Evolutionary conservation across 2,888 invertebrate species (phyloP), one percentile per base, ranked within the genome.

Genomic region (Arctia plantaginis): DNA sequence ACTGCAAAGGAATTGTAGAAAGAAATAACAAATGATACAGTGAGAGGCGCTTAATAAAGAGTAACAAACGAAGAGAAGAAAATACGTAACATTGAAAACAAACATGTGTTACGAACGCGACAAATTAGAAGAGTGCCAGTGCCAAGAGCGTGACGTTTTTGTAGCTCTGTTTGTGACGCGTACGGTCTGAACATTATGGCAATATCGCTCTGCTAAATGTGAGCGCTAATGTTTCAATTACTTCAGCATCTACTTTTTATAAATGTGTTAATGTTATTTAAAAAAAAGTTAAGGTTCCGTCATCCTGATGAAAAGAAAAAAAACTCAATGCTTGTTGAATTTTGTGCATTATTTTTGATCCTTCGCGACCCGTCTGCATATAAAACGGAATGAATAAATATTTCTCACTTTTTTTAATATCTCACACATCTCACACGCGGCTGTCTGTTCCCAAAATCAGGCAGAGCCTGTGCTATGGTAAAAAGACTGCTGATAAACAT

Each of bases 61-160:
- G 81, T 81, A 84, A 86, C 80, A 82, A 77, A 79, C 79, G 79
- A 75, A 80, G 80, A 83, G 78, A 78, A 81, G 64, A 51, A 66
- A 62, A 23, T n/a, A 23, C 51, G 80, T 73, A 77, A 79, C 85
- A 86, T 86, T 83, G 85, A 84, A 86, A 83, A 81, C 83, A 85
- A 86, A 87, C 90, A 89, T 86, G 87, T 89, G 90, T 85, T 84
- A 87, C 83, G 74, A 79, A 77, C 72, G 73, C 76, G 80, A 65
- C 70, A 74, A 76, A 81, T 80, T 77, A 76, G 73, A 78, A 79
- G 78, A 69, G 77, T 72, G 69, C 77, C 73, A 75, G 74, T 72
- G 65, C 15, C 66, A 47, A 51, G 62, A 55, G n/a, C 8, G 47
- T 47, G 47, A 33, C 67, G 44, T 33, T 47, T 62, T 62, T 62